These are phyloP conservation scores for Telmatherina bonti DNA, from an alignment of 2,797 vertebrate species.

Conservation along the genomic window DNA sequence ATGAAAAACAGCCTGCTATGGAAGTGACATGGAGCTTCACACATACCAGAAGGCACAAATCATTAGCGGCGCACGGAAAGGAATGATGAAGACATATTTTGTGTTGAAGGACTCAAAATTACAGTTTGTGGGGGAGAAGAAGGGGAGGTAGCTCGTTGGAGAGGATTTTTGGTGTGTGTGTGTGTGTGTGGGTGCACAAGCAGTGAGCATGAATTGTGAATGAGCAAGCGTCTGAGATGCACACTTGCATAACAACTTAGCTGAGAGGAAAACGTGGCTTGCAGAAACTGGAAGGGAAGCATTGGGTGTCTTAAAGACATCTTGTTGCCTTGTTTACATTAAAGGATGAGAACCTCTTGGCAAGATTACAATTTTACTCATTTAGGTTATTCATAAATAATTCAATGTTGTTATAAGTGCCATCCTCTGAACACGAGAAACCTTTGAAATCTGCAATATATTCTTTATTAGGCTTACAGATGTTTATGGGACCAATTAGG, in stretches of 20 bases:
- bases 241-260: constrained; percentile 70
- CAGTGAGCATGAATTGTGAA: constrained; percentile 76
- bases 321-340: constrained; percentile 60
- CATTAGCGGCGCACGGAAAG: constrained; percentile 59
- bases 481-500: constrained; percentile 45
- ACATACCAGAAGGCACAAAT: constrained; percentile 46
- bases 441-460: constrained; percentile 26
- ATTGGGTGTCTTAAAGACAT: constrained; percentile 53
- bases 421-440: constrained; percentile 27
- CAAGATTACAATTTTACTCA: constrained; percentile 42
- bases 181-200: constrained; percentile 57
- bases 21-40: constrained; percentile 50
- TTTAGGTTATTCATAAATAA: constrained; percentile 55
- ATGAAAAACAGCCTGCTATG: constrained; percentile 60
- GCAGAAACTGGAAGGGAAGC: constrained; percentile 47
- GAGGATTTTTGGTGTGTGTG: constrained; percentile 57
- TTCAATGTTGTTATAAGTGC: constrained; percentile 35
- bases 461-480: constrained; percentile 26
- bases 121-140: constrained; percentile 36
- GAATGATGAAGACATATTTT: constrained; percentile 62
- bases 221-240: constrained; percentile 68
- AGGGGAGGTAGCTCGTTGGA: constrained; percentile 13
- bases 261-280: constrained; percentile 46
- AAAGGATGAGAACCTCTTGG: constrained; percentile 42
- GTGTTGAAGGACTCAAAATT: constrained; percentile 53